phyloP scores from a whole-genome alignment of 2,797 vertebrate species.

The Phrynocephalus guinanensis region DNA sequence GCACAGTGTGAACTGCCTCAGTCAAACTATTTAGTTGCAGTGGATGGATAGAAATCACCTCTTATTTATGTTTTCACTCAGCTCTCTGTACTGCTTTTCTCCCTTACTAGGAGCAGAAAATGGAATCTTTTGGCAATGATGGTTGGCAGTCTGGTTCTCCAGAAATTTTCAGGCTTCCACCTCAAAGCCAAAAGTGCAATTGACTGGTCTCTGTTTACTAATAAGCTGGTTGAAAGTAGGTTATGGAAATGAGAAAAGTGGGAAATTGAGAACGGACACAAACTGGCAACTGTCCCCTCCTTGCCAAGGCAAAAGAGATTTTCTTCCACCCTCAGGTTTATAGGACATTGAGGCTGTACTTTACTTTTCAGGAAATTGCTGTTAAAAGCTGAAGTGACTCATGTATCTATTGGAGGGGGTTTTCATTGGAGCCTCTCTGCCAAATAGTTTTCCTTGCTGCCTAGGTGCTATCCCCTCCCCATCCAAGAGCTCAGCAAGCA shows the following conservation, averaged over 20 bases:
- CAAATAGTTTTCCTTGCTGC: slow-evolving; percentile 49
- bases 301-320: background rate
- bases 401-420: slow-evolving; percentile 14
- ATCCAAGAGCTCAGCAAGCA: slow-evolving; percentile 10
- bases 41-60: background rate
- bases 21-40: background rate
- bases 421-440: slow-evolving; percentile 44
- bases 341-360: slow-evolving; percentile 16
- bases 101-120: background rate
- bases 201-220: background rate
- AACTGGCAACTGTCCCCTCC: slow-evolving; percentile 6
- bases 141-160: too few relatives aligned
- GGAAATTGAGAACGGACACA: background rate
- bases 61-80: background rate
- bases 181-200: background rate
- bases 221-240: slow-evolving; percentile 7
- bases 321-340: slow-evolving; percentile 23
- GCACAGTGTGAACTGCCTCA: background rate
- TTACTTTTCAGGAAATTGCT: slow-evolving; percentile 49
- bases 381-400: slow-evolving; percentile 48
- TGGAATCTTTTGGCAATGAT: background rate
- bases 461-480: slow-evolving; percentile 26
- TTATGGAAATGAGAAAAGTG: slow-evolving; percentile 10
- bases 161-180: background rate
- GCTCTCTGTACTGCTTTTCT: background rate